Conservation (phyloP, 2,888 invertebrate species). For the Noctua fimbriata region DNA sequence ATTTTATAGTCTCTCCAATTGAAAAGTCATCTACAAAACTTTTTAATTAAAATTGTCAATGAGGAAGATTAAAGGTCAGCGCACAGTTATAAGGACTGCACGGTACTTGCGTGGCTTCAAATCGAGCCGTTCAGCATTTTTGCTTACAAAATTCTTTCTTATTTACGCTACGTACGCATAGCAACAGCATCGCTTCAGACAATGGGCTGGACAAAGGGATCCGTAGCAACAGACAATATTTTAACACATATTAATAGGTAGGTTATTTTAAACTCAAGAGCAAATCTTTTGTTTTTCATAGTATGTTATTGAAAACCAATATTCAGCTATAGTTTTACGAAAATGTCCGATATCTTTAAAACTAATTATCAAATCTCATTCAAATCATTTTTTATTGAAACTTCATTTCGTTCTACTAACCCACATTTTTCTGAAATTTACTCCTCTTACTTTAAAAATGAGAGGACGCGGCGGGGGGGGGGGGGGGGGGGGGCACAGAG, state of each 20-base stretch:
- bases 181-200: neutral
- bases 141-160: too few relatives aligned
- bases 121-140: neutral
- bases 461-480: too few relatives aligned
- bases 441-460: neutral
- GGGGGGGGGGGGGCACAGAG: too few relatives aligned
- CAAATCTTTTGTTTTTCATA: too few relatives aligned
- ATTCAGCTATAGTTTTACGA: neutral
- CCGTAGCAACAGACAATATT: too few relatives aligned
- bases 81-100: neutral
- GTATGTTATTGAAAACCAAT: neutral
- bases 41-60: slow-evolving; percentile 13
- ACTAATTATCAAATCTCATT: neutral
- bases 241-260: too few relatives aligned
- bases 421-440: neutral
- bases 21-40: neutral
- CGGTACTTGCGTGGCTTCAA: neutral
- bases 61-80: neutral
- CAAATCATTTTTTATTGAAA: neutral
- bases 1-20: slow-evolving; percentile 3
- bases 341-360: neutral
- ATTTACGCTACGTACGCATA: neutral
- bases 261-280: neutral
- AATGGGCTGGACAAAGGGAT: too few relatives aligned
- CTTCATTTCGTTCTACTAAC: neutral